Conservation (phyloP, 2,888 invertebrate species). For the Melanophora roralis region DNA sequence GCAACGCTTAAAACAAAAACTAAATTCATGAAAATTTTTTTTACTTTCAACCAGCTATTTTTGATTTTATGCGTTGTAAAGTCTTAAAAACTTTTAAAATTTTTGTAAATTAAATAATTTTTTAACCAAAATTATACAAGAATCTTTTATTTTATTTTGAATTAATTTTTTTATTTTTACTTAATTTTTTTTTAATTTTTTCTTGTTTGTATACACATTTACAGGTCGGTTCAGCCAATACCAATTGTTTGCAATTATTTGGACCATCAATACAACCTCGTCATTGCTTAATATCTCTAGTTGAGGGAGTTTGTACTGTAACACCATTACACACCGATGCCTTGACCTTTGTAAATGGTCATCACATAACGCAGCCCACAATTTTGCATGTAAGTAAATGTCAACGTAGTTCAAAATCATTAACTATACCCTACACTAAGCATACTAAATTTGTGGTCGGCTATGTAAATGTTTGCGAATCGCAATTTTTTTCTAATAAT, state of each 20-base stretch:
- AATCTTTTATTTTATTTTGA: not conserved
- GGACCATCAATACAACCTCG: constrained; percentile 95
- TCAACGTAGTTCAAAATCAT: constrained; percentile 1
- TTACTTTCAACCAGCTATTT: too few relatives aligned
- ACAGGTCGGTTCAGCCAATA: constrained; percentile 87
- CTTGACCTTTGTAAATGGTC: constrained; percentile 95
- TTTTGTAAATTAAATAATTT: too few relatives aligned
- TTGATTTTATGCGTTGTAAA: too few relatives aligned
- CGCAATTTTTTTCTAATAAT: too few relatives aligned
- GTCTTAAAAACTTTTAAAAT: too few relatives aligned
- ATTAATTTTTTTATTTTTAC: not conserved
- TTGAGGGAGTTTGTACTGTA: constrained; percentile 93
- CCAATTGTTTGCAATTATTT: constrained; percentile 86
- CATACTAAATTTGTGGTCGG: too few relatives aligned
- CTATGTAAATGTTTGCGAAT: too few relatives aligned
- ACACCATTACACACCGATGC: constrained; percentile 96
- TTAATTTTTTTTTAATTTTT: too few relatives aligned
- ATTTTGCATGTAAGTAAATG: constrained; percentile 84
- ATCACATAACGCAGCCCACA: constrained; percentile 93
- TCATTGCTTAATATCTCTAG: constrained; percentile 96
- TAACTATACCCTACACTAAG: not conserved
- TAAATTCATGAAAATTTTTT: too few relatives aligned
- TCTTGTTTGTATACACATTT: not conserved
- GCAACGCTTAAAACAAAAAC: too few relatives aligned
- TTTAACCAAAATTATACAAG: not conserved